Evolutionary conservation across 2,797 vertebrate species (phyloP).

Genomic region (Lophius americanus): DNA sequence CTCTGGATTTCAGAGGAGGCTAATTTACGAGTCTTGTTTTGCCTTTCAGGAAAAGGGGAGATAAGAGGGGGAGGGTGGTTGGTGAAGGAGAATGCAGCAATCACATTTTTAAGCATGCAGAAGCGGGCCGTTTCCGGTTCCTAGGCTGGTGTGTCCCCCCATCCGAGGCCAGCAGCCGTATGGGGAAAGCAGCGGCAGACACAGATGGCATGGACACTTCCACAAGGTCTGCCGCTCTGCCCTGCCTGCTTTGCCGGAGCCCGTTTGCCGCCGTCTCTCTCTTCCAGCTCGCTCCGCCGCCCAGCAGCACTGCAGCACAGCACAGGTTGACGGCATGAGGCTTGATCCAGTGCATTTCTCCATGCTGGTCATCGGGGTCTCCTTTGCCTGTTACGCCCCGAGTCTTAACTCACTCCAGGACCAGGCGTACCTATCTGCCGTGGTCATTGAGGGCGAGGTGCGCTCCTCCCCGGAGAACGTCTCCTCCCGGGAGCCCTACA

Average conservation of each 20-base stretch:
- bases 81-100: conserved; percentile 86
- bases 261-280: conserved; percentile 84
- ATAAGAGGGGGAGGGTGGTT: conserved; percentile 72
- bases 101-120: conserved; percentile 83
- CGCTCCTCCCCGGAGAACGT: conserved; percentile 88
- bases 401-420: conserved; percentile 95
- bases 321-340: conserved; percentile 94
- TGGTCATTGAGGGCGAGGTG: conserved; percentile 97
- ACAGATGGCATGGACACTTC: conserved; percentile 95
- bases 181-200: conserved; percentile 87
- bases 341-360: conserved; percentile 94
- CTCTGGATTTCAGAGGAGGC: conserved; percentile 74
- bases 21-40: conserved; percentile 84
- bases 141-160: conserved; percentile 85
- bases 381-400: conserved; percentile 95
- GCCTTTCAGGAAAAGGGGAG: conserved; percentile 78
- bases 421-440: conserved; percentile 92
- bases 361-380: conserved; percentile 96
- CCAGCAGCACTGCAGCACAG: conserved; percentile 87
- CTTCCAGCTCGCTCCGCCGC: conserved; percentile 84
- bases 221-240: conserved; percentile 90
- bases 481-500: conserved; percentile 84
- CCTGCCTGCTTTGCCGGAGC: conserved; percentile 84
- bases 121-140: conserved; percentile 88
- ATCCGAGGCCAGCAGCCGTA: conserved; percentile 83